These are phyloP conservation scores for Coregonus suidteri DNA, from an alignment of 2,797 vertebrate genomes.

Conservation along the genomic window DNA sequence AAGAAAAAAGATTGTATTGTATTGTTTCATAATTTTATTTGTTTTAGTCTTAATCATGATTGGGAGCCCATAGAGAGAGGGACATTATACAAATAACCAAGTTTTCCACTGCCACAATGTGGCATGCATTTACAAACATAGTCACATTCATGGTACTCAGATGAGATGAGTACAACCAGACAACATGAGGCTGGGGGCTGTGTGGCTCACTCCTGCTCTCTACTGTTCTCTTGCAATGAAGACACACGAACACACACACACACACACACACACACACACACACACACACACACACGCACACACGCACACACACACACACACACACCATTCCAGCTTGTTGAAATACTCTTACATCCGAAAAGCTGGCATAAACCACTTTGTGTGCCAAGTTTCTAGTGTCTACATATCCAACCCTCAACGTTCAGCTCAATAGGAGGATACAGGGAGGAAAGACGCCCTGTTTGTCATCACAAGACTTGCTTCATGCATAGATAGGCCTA, in stretches of 20 bases:
- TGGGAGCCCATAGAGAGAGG: not conserved
- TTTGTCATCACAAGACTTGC: not conserved
- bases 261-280: slow-evolving; percentile 1
- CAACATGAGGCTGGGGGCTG: not conserved
- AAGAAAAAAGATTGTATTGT: too few species aligned
- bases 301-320: not conserved
- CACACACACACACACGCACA: not conserved
- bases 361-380: not conserved
- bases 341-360: not conserved
- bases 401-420: not conserved
- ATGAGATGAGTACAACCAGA: not conserved
- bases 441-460: not conserved
- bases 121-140: not conserved
- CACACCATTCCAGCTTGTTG: not conserved
- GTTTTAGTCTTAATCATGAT: not conserved
- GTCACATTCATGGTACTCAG: slow-evolving; percentile 11
- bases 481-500: not conserved
- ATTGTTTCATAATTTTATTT: not conserved
- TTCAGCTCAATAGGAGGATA: slow-evolving; percentile 1
- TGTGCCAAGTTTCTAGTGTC: not conserved
- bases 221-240: not conserved
- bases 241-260: slow-evolving; percentile 1
- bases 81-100: not conserved
- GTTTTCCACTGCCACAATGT: not conserved
- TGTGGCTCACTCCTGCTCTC: not conserved